Evolutionary conservation across 2,113 vertebrate genomes (phyloP).

Genomic region (Motacilla alba): DNA sequence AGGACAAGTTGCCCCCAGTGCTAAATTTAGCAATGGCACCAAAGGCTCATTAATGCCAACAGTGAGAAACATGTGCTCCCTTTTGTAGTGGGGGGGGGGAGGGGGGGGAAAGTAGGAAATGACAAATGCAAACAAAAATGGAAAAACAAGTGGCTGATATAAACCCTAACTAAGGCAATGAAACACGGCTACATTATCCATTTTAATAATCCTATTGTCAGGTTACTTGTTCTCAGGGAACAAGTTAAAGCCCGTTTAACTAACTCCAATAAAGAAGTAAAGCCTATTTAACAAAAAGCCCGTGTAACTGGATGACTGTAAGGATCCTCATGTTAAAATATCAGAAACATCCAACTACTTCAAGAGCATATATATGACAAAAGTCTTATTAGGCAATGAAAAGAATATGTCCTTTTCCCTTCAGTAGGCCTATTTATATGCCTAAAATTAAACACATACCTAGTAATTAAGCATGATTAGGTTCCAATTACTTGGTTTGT

Average conservation of each 20-base stretch:
- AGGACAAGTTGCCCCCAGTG: not conserved
- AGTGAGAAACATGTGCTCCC: not conserved
- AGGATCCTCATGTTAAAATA: not conserved
- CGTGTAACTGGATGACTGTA: not conserved
- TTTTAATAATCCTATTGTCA: not conserved
- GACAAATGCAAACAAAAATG: not conserved
- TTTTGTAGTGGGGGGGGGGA: not conserved
- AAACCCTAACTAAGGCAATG: not conserved
- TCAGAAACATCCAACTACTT: not conserved
- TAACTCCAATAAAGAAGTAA: not conserved
- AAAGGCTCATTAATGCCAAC: not conserved
- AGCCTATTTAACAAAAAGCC: not conserved
- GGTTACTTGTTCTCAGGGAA: not conserved
- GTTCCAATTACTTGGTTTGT: constrained; percentile 37
- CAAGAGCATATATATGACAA: not conserved
- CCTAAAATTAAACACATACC: constrained; percentile 48
- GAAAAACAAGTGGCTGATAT: not conserved
- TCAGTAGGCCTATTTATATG: constrained; percentile 36
- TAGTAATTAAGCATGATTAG: constrained; percentile 51
- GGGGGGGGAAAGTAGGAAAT: rapidly evolving
- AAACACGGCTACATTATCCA: not conserved
- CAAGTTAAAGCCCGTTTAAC: not conserved
- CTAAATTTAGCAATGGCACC: not conserved
- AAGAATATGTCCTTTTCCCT: constrained; percentile 32
- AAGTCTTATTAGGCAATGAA: constrained; percentile 1